phyloP scores from a whole-genome alignment of 2,888 invertebrate genomes.

The Teleiodes luculella region DNA sequence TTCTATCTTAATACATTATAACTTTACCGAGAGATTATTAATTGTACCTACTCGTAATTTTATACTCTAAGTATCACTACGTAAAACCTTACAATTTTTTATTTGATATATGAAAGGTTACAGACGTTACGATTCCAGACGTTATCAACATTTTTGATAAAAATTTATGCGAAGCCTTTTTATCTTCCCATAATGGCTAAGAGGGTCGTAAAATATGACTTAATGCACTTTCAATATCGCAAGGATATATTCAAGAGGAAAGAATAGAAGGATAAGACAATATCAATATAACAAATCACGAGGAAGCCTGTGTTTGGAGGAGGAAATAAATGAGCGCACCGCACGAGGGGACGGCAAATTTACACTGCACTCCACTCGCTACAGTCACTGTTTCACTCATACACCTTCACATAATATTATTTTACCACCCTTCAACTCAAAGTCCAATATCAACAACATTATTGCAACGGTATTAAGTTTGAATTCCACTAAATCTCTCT shows the following conservation, averaged over 20 bases:
- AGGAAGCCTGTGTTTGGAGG: constrained; percentile 43
- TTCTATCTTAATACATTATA: not conserved
- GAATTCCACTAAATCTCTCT: constrained; percentile 18
- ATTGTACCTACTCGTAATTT: not conserved
- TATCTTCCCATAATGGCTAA: constrained; percentile 6
- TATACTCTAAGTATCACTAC: no score
- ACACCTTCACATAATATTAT: constrained; percentile 26
- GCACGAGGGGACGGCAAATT: constrained; percentile 68
- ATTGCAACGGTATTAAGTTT: constrained; percentile 23
- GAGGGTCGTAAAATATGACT: constrained; percentile 11
- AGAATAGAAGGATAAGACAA: constrained; percentile 15
- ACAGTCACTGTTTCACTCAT: constrained; percentile 68
- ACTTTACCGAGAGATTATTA: not conserved
- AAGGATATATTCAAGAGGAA: constrained; percentile 5
- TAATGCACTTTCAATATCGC: constrained; percentile 11
- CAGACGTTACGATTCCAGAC: not conserved
- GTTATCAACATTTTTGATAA: not conserved
- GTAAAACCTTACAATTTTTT: no score
- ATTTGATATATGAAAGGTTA: no score
- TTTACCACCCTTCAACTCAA: constrained; percentile 15
- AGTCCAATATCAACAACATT: constrained; percentile 19
- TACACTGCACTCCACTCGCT: constrained; percentile 68
- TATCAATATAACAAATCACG: constrained; percentile 60
- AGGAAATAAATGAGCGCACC: constrained; percentile 60
- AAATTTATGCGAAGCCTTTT: not conserved